phyloP scores from a whole-genome alignment of 2,888 invertebrate genomes.

The Acleris cristana region DNA sequence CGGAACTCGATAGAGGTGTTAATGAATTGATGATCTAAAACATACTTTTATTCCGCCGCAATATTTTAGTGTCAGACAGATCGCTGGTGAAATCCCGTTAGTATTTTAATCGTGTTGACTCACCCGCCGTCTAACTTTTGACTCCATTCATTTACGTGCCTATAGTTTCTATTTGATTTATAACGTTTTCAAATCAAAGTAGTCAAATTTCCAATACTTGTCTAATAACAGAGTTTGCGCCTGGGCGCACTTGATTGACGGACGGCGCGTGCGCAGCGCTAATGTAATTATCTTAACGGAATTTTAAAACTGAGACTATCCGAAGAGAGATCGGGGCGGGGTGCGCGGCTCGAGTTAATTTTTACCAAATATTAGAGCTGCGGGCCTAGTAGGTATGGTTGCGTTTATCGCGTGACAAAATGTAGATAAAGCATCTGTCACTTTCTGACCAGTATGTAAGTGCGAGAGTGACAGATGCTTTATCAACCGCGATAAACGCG shows the following conservation, averaged over 20 bases:
- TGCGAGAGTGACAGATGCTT: too few relatives aligned
- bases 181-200: slow-evolving; percentile 37
- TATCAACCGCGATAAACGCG: too few relatives aligned
- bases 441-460: too few relatives aligned
- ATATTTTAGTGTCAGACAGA: slow-evolving; percentile 9
- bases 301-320: slow-evolving; percentile 65
- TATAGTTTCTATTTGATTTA: slow-evolving; percentile 38
- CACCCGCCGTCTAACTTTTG: slow-evolving; percentile 27
- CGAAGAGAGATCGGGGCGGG: slow-evolving; percentile 46
- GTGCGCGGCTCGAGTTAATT: slow-evolving; percentile 40
- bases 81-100: slow-evolving; percentile 61
- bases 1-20: too few relatives aligned
- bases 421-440: too few relatives aligned
- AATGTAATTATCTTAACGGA: slow-evolving; percentile 69
- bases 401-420: too few relatives aligned
- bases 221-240: slow-evolving; percentile 44
- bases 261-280: slow-evolving; percentile 51
- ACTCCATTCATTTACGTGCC: slow-evolving; percentile 35
- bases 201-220: slow-evolving; percentile 42
- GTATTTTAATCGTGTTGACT: slow-evolving; percentile 39
- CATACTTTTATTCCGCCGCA: not conserved
- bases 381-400: too few relatives aligned
- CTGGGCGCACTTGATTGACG: slow-evolving; percentile 61
- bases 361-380: slow-evolving; percentile 30
- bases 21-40: too few relatives aligned